These are phyloP conservation scores for Eurystomus gularis DNA, from an alignment of 2,113 vertebrate genomes.

Conservation along the genomic window DNA sequence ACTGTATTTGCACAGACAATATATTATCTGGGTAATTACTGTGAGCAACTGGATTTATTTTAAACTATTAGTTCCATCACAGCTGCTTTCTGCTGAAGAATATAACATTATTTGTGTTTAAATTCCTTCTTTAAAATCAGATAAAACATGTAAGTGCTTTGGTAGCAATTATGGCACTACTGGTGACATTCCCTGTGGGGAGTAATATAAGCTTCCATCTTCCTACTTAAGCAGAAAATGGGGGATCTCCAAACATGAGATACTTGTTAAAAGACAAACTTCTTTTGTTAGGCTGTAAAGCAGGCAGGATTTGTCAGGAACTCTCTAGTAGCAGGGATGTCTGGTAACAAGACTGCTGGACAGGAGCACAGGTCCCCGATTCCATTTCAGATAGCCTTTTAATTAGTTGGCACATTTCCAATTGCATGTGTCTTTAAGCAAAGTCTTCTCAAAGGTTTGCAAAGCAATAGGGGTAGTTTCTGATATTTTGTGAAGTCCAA, in stretches of 20 bases:
- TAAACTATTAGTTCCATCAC: neutral
- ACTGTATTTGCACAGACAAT: neutral
- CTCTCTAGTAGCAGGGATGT: neutral
- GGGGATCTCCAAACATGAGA: neutral
- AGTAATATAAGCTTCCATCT: neutral
- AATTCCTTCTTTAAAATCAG: neutral
- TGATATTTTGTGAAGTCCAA: neutral
- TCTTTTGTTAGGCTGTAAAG: neutral
- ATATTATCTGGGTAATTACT: neutral
- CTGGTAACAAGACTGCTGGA: neutral
- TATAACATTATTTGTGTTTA: neutral
- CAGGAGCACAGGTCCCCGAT: neutral
- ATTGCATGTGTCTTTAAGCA: neutral
- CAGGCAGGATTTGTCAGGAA: neutral
- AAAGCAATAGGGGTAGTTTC: neutral
- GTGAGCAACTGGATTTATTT: neutral
- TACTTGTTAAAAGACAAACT: neutral
- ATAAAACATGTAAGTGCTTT: neutral
- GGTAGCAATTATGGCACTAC: neutral
- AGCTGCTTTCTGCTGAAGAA: neutral
- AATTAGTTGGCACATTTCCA: neutral
- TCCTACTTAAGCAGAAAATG: neutral
- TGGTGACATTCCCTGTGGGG: neutral
- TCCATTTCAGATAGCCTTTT: neutral
- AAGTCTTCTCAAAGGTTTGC: neutral